A percentile compares a stretch with the other conserved stretches of the same genome.
Conservation (phyloP, 2,888 invertebrate species). For the Apamea sordens region DNA sequence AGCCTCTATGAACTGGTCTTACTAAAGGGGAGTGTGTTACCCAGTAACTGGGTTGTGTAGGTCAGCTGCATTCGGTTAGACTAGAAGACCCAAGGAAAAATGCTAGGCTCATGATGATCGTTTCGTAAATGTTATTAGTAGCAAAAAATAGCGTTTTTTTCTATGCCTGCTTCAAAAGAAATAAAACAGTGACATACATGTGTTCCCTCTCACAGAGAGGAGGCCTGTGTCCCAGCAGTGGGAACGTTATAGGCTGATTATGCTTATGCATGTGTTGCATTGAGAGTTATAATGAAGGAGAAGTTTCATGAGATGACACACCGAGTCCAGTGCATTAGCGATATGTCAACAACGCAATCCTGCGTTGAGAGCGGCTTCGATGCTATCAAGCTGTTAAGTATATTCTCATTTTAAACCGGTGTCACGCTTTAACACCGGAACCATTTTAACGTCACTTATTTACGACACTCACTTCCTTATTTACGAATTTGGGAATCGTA, state of each 20-base stretch:
- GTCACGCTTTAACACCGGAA: not conserved
- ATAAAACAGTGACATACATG: not conserved
- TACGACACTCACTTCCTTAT: not conserved
- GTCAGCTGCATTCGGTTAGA: not conserved
- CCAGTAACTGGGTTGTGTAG: not conserved
- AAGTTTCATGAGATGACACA: not conserved
- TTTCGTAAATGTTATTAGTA: not conserved
- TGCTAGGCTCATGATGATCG: not conserved
- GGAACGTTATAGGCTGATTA: no score
- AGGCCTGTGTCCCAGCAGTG: no score
- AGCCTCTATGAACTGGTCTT: not conserved
- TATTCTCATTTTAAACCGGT: slow-evolving; percentile 3
- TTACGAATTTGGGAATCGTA: no score
- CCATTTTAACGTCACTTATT: not conserved
- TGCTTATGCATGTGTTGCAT: not conserved
- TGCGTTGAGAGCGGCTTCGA: slow-evolving; percentile 7
- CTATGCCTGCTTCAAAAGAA: not conserved
- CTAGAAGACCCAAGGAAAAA: not conserved
- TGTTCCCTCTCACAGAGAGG: no score
- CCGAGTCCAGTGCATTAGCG: slow-evolving; percentile 3
- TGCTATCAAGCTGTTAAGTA: not conserved
- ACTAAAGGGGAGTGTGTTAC: not conserved
- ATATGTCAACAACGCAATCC: not conserved
- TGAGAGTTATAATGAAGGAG: not conserved
- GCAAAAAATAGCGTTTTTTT: not conserved